These are phyloP conservation scores for Chrysogorgia sp. DNA, from an alignment of 92 coral and sea anemone species.

Conservation along the genomic window DNA sequence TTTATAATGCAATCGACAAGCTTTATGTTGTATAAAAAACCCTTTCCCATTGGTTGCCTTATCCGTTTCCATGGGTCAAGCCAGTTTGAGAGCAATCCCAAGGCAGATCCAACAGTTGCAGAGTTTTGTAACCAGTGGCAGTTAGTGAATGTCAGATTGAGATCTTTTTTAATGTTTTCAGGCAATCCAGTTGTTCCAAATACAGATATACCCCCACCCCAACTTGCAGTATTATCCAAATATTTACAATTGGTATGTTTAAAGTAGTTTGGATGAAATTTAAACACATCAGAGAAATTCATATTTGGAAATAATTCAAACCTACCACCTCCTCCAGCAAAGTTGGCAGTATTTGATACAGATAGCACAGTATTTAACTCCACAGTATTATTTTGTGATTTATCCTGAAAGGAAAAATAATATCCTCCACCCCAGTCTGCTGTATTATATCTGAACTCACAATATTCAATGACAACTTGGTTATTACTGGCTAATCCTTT, in stretches of 20 bases:
- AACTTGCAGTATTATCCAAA: conserved; percentile 54
- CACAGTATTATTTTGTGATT: conserved; percentile 57
- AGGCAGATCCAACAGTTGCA: conserved; percentile 54
- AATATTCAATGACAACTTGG: conserved; percentile 46
- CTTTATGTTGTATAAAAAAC: conserved; percentile 25
- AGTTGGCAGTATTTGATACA: conserved; percentile 54
- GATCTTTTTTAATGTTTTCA: conserved; percentile 7
- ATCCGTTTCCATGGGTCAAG: background rate
- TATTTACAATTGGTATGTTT: conserved; percentile 60
- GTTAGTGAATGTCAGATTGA: conserved; percentile 25
- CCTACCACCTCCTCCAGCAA: conserved; percentile 79
- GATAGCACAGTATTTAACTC: conserved; percentile 47
- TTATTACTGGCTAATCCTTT: conserved; percentile 54
- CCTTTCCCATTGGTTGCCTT: background rate
- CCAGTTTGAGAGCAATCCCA: conserved; percentile 21
- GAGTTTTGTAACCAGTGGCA: conserved; percentile 40
- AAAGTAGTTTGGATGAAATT: conserved; percentile 51
- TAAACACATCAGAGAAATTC: background rate
- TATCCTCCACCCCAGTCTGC: conserved; percentile 83
- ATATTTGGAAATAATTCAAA: conserved; percentile 51
- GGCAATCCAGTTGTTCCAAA: conserved; percentile 46
- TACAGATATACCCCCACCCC: conserved; percentile 70
- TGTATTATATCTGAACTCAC: conserved; percentile 59
- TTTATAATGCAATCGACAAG: conserved; percentile 45
- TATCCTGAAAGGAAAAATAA: conserved; percentile 65